Base-by-base conservation (phyloP, 1,140 invertebrate genomes). In the Drosophila lowei region DNA sequence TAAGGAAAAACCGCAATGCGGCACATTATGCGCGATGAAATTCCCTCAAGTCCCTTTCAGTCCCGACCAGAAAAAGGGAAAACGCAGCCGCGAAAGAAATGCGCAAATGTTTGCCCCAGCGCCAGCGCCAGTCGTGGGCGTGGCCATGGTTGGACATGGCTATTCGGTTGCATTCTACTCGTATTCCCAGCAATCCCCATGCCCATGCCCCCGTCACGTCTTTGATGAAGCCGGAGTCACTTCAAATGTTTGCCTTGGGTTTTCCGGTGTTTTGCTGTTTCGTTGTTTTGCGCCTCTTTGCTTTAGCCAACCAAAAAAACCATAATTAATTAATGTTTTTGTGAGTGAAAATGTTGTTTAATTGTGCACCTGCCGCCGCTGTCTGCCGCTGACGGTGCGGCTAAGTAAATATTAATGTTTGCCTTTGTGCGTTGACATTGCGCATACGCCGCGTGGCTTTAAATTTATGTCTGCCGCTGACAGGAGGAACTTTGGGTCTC, bases 1-100 rank as follows among this genome's bases (percentile, higher is more conserved):
- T 85, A 55, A 84, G 73, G 73, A 88, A 84, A 88, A 88, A 78
- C 83, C 83, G 83, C 83, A 88, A 64, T 88, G 83, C 83, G 83
- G 83, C 83, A 88, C 75, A 88, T 88, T 89, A 88, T 88, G 83
- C 83, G 83, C 83, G 78, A 62, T 76, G 63, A 76, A 88, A 88
- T 83, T 88, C 79, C 84, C 71, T 80, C 58, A 88, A 88, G 80
- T 88, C 86, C 79, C 84, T 68, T 80, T 57, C 67, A 79, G 76
- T 71, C 73, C 73, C 57, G 59, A 79, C 63, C 57, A 42, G 38
- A 59, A 70, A 70, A 47, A 65, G 57, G 64, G 46, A 85, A 73
- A 86, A 77, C 81, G 72, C 61, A 86, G 62, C 52, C 54, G 68
- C 60, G 72, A 80, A 86, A 86, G 81, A 86, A 85, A 77, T 86